Percentiles rank a stretch among this genome's conserved stretches.
These are phyloP conservation scores for Synergus itoensis DNA, from an alignment of 2,888 invertebrate species.

Conservation along the genomic window DNA sequence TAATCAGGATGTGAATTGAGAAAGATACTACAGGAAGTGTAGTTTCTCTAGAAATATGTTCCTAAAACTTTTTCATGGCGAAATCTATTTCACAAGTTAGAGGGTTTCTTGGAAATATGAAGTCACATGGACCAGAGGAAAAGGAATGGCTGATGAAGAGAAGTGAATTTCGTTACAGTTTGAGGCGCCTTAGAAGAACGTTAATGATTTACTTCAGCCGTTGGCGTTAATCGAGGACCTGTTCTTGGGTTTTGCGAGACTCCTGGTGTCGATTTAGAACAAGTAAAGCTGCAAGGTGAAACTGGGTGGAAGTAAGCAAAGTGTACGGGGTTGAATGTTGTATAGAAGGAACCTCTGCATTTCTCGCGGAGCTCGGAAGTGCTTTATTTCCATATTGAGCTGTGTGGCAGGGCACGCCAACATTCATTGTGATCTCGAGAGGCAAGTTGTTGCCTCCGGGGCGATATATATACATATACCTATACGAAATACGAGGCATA, in stretches of 20 bases:
- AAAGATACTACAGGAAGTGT: neutral
- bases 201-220: constrained; percentile 45
- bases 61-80: neutral
- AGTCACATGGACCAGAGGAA: neutral
- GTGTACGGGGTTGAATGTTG: constrained; percentile 54
- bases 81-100: neutral
- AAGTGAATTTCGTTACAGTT: constrained; percentile 28
- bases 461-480: constrained; percentile 48
- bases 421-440: constrained; percentile 67
- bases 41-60: neutral
- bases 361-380: constrained; percentile 68
- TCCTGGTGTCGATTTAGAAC: constrained; percentile 50
- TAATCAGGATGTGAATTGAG: neutral
- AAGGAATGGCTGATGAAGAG: constrained; percentile 13
- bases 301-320: constrained; percentile 42
- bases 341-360: constrained; percentile 60
- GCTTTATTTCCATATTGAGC: constrained; percentile 72
- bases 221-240: constrained; percentile 44
- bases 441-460: constrained; percentile 64
- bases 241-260: constrained; percentile 30
- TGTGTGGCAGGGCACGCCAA: constrained; percentile 61
- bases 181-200: constrained; percentile 33
- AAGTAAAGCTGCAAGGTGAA: constrained; percentile 54
- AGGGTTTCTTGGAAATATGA: neutral
- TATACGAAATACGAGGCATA: constrained; percentile 57